Percentiles rank a stretch among this genome's conserved stretches.
Conservation (phyloP, 2,113 vertebrate genomes). For the Cephalopholis sonnerati region DNA sequence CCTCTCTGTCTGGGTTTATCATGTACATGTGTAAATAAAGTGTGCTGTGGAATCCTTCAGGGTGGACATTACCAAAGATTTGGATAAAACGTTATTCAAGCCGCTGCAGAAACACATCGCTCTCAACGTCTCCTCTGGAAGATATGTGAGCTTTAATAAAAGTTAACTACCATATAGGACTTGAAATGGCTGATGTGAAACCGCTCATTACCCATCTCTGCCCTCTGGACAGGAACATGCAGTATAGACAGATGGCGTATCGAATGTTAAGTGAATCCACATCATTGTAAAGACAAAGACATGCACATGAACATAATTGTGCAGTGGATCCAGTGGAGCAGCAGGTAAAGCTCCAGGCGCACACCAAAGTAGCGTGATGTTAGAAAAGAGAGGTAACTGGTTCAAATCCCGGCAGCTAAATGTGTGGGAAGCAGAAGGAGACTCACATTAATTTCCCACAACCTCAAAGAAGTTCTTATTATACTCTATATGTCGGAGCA, state of each 20-base stretch:
- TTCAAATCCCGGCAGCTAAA: slow-evolving; percentile 44
- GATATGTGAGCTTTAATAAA: slow-evolving; percentile 58
- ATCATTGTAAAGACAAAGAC: slow-evolving; percentile 43
- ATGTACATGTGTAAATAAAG: neutral
- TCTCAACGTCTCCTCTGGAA: slow-evolving; percentile 2
- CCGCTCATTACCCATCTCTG: slow-evolving; percentile 47
- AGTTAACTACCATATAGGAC: slow-evolving; percentile 46
- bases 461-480: slow-evolving; percentile 29
- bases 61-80: neutral
- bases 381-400: slow-evolving; percentile 18
- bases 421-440: slow-evolving; percentile 19
- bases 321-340: slow-evolving; percentile 40
- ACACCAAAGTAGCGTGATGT: slow-evolving; percentile 1
- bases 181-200: slow-evolving; percentile 39
- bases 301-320: slow-evolving; percentile 32
- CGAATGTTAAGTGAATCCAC: slow-evolving; percentile 20
- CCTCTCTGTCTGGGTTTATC: neutral
- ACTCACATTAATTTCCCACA: neutral
- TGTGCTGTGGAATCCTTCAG: neutral
- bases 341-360: slow-evolving; percentile 46
- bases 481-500: slow-evolving; percentile 5
- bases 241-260: slow-evolving; percentile 63
- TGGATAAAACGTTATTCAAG: neutral
- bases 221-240: slow-evolving; percentile 49
- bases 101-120: neutral